Evolutionary conservation across 2,888 invertebrate species (phyloP).

Genomic region (Andrena chrysosceles): DNA sequence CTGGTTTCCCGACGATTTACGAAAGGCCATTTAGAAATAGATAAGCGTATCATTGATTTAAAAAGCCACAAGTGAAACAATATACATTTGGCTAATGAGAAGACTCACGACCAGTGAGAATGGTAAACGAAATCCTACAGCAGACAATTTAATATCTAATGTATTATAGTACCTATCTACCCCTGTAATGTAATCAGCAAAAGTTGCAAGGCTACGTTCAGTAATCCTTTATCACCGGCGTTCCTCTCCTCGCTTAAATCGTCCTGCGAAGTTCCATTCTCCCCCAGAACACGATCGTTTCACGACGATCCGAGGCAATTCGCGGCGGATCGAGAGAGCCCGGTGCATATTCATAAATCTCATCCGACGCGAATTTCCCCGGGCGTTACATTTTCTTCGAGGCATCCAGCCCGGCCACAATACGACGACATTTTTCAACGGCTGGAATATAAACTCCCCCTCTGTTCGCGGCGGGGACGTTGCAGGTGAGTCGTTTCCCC

Average conservation of each 20-base stretch:
- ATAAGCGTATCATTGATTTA: not conserved
- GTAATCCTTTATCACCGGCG: not conserved
- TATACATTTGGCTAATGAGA: too few relatives aligned
- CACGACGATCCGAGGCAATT: not conserved
- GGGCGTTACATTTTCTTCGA: slow-evolving; percentile 54
- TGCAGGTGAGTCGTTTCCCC: slow-evolving; percentile 66
- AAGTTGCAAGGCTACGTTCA: too few relatives aligned
- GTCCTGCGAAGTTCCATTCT: not conserved
- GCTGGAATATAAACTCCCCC: slow-evolving; percentile 58
- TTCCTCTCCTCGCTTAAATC: slow-evolving; percentile 14
- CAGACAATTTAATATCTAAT: too few relatives aligned
- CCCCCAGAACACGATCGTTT: not conserved
- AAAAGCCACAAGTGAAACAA: too few relatives aligned
- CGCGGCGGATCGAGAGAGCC: slow-evolving; percentile 1
- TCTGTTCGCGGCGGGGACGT: slow-evolving; percentile 41
- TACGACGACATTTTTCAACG: slow-evolving; percentile 66
- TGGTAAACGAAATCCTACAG: too few relatives aligned
- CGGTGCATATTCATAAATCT: slow-evolving; percentile 64
- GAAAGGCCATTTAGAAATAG: not conserved
- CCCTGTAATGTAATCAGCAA: too few relatives aligned
- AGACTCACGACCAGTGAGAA: too few relatives aligned
- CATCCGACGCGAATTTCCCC: slow-evolving; percentile 57
- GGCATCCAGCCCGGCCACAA: slow-evolving; percentile 57
- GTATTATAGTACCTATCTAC: too few relatives aligned
- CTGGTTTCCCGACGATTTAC: not conserved